These are phyloP conservation scores for Lineus longissimus DNA, from an alignment of 1,140 invertebrate genomes.

Conservation along the genomic window DNA sequence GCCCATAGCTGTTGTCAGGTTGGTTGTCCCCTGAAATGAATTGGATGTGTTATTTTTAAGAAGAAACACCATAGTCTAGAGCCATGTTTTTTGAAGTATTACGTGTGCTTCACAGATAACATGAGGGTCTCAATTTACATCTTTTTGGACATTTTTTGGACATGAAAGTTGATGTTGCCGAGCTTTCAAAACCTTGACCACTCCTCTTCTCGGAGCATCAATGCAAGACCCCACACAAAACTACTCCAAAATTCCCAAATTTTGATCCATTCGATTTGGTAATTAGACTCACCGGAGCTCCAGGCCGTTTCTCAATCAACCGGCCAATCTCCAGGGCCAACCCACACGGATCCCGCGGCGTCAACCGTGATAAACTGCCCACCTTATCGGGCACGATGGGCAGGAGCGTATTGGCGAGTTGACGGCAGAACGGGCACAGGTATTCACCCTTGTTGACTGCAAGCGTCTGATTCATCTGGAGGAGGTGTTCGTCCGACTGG, in stretches of 20 bases:
- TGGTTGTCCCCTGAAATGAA: constrained; percentile 27
- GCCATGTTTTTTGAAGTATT: too few species aligned
- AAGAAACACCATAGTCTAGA: too few species aligned
- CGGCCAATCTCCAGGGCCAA: constrained; percentile 41
- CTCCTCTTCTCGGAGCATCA: too few species aligned
- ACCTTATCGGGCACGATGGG: constrained; percentile 72
- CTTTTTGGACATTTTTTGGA: too few species aligned
- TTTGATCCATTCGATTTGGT: too few species aligned
- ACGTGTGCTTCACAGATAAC: too few species aligned
- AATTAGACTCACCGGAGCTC: not conserved
- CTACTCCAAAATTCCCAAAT: too few species aligned
- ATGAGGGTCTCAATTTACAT: too few species aligned
- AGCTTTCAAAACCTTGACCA: too few species aligned
- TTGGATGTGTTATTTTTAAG: too few species aligned
- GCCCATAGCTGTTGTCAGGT: constrained; percentile 46
- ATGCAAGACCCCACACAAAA: too few species aligned
- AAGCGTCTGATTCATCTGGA: constrained; percentile 27
- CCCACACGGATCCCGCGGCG: constrained; percentile 27
- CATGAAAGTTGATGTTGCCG: too few species aligned
- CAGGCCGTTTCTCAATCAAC: constrained; percentile 30
- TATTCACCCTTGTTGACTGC: constrained; percentile 73
- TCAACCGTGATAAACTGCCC: constrained; percentile 25
- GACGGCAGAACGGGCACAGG: constrained; percentile 87
- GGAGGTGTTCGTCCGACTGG: constrained; percentile 15
- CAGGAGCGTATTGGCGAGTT: constrained; percentile 87